Base-by-base conservation (phyloP, 2,888 invertebrate genomes). In the Ophraella communa region DNA sequence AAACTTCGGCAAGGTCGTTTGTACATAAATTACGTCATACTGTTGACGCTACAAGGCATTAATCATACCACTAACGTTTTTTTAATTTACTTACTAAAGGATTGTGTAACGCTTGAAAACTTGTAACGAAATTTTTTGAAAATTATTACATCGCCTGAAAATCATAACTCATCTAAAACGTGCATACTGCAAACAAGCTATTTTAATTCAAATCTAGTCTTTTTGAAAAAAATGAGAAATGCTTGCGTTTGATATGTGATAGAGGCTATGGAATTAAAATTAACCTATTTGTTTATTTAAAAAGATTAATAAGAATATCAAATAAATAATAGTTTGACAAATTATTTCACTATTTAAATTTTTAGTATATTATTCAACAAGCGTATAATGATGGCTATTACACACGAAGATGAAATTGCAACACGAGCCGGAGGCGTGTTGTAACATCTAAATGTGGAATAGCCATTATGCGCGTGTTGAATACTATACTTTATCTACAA, bases 31-130 rank as follows among this genome's bases (percentile, higher is more conserved):
- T 54, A 54, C 59, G 64, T 33, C 54, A 45, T 45, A 52, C 63
- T 52, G 58, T 53, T 44, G 63, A 54, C 35, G 59, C 49, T 64
- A 47, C 47, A 35, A 54, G 49, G 54, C 59, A 64, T 64, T 64
- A 64, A 64, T 64, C 64, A 64, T 52, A 49, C n/a, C 54, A 35
- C 54, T 27, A 44, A 64, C 53, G 49, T 64, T 64, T 61, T n/a
- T 64, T 54, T 54, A 64, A 64, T 64, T 59, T 49, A 54, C 64
- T 59, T 33, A 27, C 64, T 54, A 64, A 54, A 64, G 64, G 59
- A 54, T 59, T 64, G 54, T n/a, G n/a, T 47, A 54, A 17, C 53
- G 59, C 64, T 64, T 39, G 44, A 23, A 54, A 64, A 64, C 39
- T 64, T 64, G 58, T 45, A 51, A 24, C 47, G 54, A 59, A 54